Percentiles rank a stretch among this genome's conserved stretches.
Conservation (phyloP, 2,888 invertebrate genomes). For the Drosophila nr. fundita region DNA sequence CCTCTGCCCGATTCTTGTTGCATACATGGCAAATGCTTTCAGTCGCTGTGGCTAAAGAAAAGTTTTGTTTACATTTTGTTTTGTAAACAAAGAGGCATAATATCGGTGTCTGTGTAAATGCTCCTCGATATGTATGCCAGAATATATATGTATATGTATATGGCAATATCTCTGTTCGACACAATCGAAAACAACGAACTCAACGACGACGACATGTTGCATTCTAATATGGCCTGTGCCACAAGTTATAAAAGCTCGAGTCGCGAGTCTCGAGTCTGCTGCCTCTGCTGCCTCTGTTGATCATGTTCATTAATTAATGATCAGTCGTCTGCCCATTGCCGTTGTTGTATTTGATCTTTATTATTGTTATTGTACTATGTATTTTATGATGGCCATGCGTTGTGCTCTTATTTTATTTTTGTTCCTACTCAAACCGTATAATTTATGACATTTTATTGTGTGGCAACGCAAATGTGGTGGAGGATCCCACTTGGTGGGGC, state of each 20-base stretch:
- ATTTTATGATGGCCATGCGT: conserved; percentile 72
- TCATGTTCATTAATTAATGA: conserved; percentile 81
- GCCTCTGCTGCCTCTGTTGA: conserved; percentile 55
- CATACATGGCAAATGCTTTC: conserved; percentile 61
- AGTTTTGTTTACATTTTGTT: conserved; percentile 80
- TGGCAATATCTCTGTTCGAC: conserved; percentile 67
- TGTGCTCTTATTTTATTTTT: conserved; percentile 57
- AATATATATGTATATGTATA: conserved; percentile 1
- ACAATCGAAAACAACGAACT: conserved; percentile 59
- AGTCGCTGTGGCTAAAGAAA: conserved; percentile 63
- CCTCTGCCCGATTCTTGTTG: conserved; percentile 51
- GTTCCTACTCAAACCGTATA: conserved; percentile 53
- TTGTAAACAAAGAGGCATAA: conserved; percentile 75
- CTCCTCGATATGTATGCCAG: conserved; percentile 6
- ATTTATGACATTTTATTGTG: conserved; percentile 80
- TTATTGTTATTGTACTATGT: conserved; percentile 53
- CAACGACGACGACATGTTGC: conserved; percentile 75
- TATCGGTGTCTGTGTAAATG: conserved; percentile 21
- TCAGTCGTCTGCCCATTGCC: conserved; percentile 58
- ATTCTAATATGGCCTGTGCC: conserved; percentile 71
- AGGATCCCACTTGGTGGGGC: conserved; percentile 10
- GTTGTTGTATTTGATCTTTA: conserved; percentile 63
- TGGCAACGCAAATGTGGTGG: conserved; percentile 66
- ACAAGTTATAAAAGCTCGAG: conserved; percentile 53
- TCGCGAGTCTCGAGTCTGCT: background rate